phyloP scores from a whole-genome alignment of 2,888 invertebrate genomes.

The Fragum fragum region DNA sequence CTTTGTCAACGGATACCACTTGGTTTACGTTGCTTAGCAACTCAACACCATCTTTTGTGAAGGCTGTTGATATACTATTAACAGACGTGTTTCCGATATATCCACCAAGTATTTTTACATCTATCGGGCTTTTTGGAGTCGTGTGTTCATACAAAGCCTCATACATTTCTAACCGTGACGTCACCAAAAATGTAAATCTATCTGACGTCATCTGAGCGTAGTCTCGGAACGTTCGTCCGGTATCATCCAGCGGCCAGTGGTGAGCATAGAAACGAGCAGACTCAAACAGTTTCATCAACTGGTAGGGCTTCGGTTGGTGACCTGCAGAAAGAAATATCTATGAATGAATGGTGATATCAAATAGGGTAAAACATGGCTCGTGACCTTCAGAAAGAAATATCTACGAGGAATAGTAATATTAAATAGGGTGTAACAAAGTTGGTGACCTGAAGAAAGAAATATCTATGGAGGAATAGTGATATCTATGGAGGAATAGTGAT shows the following conservation, averaged over 20 bases:
- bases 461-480: too few species aligned
- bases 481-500: too few species aligned
- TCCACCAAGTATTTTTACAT: constrained; percentile 67
- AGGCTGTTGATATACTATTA: constrained; percentile 65
- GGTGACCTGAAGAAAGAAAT: too few species aligned
- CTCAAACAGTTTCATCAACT: constrained; percentile 69
- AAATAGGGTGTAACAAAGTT: too few species aligned
- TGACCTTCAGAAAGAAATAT: too few species aligned
- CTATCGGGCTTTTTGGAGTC: constrained; percentile 66
- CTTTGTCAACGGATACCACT: constrained; percentile 78
- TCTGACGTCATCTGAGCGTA: constrained; percentile 69
- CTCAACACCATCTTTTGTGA: constrained; percentile 46
- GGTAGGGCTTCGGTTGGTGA: constrained; percentile 68
- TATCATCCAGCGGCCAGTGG: constrained; percentile 67
- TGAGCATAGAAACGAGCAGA: constrained; percentile 68
- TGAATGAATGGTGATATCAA: too few species aligned
- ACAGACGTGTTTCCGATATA: constrained; percentile 74
- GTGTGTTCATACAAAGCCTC: constrained; percentile 63
- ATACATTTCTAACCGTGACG: constrained; percentile 62
- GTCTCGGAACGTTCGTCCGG: constrained; percentile 71
- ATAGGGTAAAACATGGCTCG: too few species aligned
- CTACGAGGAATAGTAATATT: too few species aligned
- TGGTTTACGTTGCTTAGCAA: constrained; percentile 75
- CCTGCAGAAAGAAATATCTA: constrained; percentile 17
- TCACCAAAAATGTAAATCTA: constrained; percentile 69